Evolutionary conservation across 2,888 invertebrate genomes (phyloP), one percentile per base, ranked within the genome.

Genomic region (Belgica antarctica): DNA sequence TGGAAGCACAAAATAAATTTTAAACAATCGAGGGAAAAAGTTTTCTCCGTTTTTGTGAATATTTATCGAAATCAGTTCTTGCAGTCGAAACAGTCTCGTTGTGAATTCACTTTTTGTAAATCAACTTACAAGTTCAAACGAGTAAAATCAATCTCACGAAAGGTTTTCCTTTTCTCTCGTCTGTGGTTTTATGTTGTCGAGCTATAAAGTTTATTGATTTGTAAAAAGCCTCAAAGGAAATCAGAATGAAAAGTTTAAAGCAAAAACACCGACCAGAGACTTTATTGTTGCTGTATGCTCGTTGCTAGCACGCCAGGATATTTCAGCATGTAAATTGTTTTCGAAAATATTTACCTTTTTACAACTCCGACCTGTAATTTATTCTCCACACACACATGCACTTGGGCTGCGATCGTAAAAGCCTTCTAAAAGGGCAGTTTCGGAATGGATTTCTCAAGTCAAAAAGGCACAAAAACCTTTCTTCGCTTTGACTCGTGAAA

Each of bases 331-430:
- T 63, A 63, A 63, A 63, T 36, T 63, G 63, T 22, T 63, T 63
- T 63, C 10, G 36, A 34, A 65, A 65, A 65, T 65, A 65, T 65
- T 65, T 65, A 65, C 63, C 46, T 65, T 65, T 62, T 65, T 41
- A 41, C n/a, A 19, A 62, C 22, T 31, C n/a, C 3, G 5, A 10
- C 34, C 17, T 12, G 12, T 2, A 61, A 61, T 27, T 57, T 57
- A 17, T 57, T 57, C 57, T n/a, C 5, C 7, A 2, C n/a, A 15
- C 63, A 41, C 15, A 65, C 15, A 62, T 15, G 2, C 31, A 41
- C 34, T 27, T 15, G 4, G 22, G 19, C n/a, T n/a, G n/a, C 10
- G 19, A 36, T 63, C 34, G 25, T 22, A 65, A 65, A 41, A 41
- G 12, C 5, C 4, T n/a, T 41, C 12, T 65, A 41, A 19, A 36